A percentile compares a stretch with the other conserved stretches of the same genome.
Conservation (phyloP, 2,888 invertebrate genomes). For the Ochropacha duplaris region DNA sequence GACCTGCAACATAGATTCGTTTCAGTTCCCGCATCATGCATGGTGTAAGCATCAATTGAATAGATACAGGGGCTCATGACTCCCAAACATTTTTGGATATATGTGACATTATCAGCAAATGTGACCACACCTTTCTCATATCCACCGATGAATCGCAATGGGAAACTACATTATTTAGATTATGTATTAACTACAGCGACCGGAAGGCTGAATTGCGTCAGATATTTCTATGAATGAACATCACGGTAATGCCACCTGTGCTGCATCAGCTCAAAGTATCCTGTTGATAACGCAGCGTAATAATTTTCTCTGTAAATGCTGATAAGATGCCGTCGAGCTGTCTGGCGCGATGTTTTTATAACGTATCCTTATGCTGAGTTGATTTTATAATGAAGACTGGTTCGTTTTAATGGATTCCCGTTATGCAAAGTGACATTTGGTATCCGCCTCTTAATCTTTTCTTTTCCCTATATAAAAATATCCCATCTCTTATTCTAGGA, state of each 20-base stretch:
- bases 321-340: conserved; percentile 14
- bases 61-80: too few species aligned
- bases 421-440: background rate
- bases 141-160: background rate
- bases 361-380: background rate
- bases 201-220: conserved; percentile 50
- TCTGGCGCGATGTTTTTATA: conserved; percentile 7
- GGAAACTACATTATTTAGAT: background rate
- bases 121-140: background rate
- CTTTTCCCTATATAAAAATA: too few species aligned
- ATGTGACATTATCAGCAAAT: too few species aligned
- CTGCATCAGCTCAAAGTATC: conserved; percentile 57
- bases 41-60: too few species aligned
- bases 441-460: background rate
- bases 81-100: too few species aligned
- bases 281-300: conserved; percentile 50
- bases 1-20: too few species aligned
- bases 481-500: too few species aligned
- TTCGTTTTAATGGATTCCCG: background rate
- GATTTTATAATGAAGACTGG: background rate
- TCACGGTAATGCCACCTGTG: conserved; percentile 49
- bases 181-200: conserved; percentile 11
- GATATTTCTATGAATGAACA: conserved; percentile 51
- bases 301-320: conserved; percentile 3
- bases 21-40: too few species aligned